Evolutionary conservation across 2,113 vertebrate genomes (phyloP), one percentile per base, ranked within the genome.

Genomic region (Sus scrofa): DNA sequence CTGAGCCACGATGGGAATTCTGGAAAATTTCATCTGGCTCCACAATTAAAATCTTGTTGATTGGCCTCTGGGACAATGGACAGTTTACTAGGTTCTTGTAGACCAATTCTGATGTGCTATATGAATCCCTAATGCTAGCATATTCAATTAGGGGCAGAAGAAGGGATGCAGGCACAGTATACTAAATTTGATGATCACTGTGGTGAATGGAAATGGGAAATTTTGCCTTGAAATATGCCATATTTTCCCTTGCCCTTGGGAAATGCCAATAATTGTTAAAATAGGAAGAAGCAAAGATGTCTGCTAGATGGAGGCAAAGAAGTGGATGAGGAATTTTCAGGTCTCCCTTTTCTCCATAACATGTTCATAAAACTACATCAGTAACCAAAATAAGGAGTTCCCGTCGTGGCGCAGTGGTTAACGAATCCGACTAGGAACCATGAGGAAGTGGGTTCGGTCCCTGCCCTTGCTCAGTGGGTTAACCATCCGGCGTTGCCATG

Each of bases 111-210:
- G 50, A 50, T 94, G 62, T 85, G 58, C 11, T 50, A 77, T 24
- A 22, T 52, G 50, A n/a, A n/a, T 82, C 30, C 2, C 82, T 20
- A 24, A n/a, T 39, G 50, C 13, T 68, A 58, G 15, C 68, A 74
- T 91, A 70, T 83, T 94, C 73, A 87, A 27, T 97, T 91, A 91
- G 10, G 34, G 1, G 9, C 24, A 58, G 56, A 91, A 78, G 74
- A 74, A 7, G 8, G 27, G 86, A 37, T 91, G 63, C 22, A 58
- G 62, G 30, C 24, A 91, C 22, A 67, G 16, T 50, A 52, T 82
- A 70, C 27, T 94, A 77, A 77, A 87, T 92, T 89, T 94, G 54
- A 54, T 88, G 62, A 91, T 86, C 20, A 83, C 68, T 95, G 37
- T 78, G 68, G 20, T 93, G 32, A 96, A 52, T 24, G 90, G 87